Evolutionary conservation across 2,888 invertebrate genomes (phyloP), one percentile per base, ranked within the genome.

Genomic region (Onchidella celtica): DNA sequence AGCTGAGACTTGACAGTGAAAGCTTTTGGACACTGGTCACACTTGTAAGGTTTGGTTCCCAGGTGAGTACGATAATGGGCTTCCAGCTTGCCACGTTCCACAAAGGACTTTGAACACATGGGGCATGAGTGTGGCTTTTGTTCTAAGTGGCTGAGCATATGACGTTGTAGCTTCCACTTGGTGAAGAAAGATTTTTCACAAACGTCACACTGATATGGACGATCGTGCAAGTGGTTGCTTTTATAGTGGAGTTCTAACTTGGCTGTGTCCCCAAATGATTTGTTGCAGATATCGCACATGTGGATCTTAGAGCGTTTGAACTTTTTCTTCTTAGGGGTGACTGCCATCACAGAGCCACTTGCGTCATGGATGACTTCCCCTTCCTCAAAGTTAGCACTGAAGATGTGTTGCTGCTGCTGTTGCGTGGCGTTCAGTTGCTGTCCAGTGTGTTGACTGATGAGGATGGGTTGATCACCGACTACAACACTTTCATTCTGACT

Each of bases 111-210:
- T 34, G 78, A 78, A 34, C 83, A 83, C 80, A 74, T 73, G 3
- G 81, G 81, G 57, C 83, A 83, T n/a, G 81, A 83, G 70, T 81
- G 81, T 3, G 83, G 83, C 6, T 81, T 81, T 17, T 74, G 70
- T 65, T 83, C 80, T 27, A 74, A 27, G 74, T 83, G 83, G 24
- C 78, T 78, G 32, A 83, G 78, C 63, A 69, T 81, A 75, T 83
- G 83, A 24, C 81, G 76, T 76, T 83, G 83, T 2, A 83, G 83
- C 74, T 83, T 81, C 73, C 81, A 81, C 65, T 83, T 83, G 21
- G 81, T 74, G 70, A 83, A 81, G 70, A 83, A 83, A 36, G 78
- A 78, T 63, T 83, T 83, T 66, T 78, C 72, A 36, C 83, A 83
- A 27, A 81, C 61, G 11, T 83, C 83, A 21, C 83, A 83, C 63